Evolutionary conservation across 2,888 invertebrate genomes (phyloP).

Genomic region (Conomelus anceps): DNA sequence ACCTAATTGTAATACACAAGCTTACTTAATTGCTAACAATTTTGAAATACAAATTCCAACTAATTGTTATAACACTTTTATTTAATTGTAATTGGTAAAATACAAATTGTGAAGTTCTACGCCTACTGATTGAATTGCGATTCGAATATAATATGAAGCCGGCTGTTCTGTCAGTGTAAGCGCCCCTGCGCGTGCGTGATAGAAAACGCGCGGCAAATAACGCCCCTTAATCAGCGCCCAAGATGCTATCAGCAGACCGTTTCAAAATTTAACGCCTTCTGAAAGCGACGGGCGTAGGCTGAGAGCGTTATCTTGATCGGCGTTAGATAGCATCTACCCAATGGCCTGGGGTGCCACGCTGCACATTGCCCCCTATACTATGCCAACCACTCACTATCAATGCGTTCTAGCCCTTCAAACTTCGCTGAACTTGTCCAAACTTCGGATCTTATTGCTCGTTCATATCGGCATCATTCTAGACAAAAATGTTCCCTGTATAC

Average conservation of each 20-base stretch:
- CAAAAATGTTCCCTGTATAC: background rate
- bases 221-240: background rate
- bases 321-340: background rate
- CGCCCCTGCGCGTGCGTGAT: background rate
- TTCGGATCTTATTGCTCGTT: background rate
- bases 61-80: background rate
- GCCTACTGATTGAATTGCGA: background rate
- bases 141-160: background rate
- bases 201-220: background rate
- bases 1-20: too few species aligned
- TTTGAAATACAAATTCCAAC: too few species aligned
- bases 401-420: background rate
- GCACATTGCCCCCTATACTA: too few species aligned
- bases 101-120: background rate
- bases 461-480: background rate
- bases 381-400: too few species aligned
- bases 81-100: background rate
- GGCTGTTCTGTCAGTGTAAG: background rate
- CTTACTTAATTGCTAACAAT: too few species aligned
- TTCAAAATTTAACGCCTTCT: constrained; percentile 27
- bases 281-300: background rate
- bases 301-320: background rate
- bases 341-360: background rate
- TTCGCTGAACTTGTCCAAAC: background rate
- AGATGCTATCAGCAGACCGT: background rate